phyloP scores from a whole-genome alignment of 1,140 invertebrate genomes.

The Psilanteris sp. region DNA sequence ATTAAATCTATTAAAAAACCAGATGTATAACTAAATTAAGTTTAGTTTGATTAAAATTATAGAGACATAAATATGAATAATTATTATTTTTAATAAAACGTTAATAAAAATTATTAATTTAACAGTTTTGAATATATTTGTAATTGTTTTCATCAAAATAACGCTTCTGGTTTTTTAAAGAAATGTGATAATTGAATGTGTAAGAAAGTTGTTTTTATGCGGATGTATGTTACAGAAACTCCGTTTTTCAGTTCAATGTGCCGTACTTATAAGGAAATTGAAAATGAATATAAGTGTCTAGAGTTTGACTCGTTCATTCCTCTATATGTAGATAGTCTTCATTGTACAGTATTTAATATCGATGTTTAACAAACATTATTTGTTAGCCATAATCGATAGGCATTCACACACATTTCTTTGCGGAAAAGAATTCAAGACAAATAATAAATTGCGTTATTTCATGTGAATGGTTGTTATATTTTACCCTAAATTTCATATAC shows the following conservation, averaged over 20 bases:
- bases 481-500: background rate
- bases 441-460: conserved; percentile 43
- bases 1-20: conserved; percentile 13
- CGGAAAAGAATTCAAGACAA: conserved; percentile 20
- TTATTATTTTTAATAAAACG: too few species aligned
- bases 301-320: conserved; percentile 68
- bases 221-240: conserved; percentile 19
- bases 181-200: conserved; percentile 25
- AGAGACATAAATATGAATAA: too few species aligned
- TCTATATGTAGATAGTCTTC: conserved; percentile 69
- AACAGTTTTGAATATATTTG: too few species aligned
- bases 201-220: conserved; percentile 35
- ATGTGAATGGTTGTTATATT: conserved; percentile 17
- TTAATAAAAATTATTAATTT: too few species aligned
- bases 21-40: too few species aligned
- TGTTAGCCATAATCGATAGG: conserved; percentile 62
- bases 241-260: conserved; percentile 28
- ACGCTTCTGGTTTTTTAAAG: conserved; percentile 48
- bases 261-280: conserved; percentile 36
- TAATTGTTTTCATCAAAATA: background rate
- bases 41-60: too few species aligned
- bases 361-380: conserved; percentile 73
- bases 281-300: conserved; percentile 42
- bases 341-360: conserved; percentile 78
- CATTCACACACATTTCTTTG: conserved; percentile 46